Evolutionary conservation across 2,113 vertebrate genomes (phyloP), one percentile per base, ranked within the genome.

Genomic region (Phodopus roborovskii): DNA sequence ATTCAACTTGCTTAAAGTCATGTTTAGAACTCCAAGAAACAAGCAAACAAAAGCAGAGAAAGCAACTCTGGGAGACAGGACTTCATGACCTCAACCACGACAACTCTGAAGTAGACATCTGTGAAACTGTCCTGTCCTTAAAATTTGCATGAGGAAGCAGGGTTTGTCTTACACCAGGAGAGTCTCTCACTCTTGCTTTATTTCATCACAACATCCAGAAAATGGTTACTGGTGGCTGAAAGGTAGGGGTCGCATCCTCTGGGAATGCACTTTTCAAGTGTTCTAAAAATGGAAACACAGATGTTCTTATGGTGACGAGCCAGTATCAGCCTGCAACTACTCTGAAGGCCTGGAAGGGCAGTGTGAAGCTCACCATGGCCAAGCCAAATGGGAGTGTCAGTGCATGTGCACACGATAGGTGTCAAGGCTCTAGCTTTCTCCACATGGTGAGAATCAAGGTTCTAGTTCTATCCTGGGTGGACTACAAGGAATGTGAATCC

Each of bases 181-280:
- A 30, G 50, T 45, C 74, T 62, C 66, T 90, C n/a, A 30, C 39
- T 20, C 30, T 10, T 24, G 50, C 26, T 85, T 87, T 42, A 53
- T 77, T 73, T 30, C 16, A 62, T 73, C 87, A 79, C 26, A 39
- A 81, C 77, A 62, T 28, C 71, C 75, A 58, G 70, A 83, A 85
- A 58, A 88, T 5, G 71, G 71, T 58, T 12, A 5, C 13, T 3
- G 53, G 50, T 26, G 66, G 53, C 28, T 39, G 36, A 56, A 75
- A 60, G 39, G 48, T 39, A 15, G 26, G 10, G 42, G 24, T n/a
- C 16, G 3, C 33, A 24, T 8, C 56, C n/a, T 74, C 20, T 4
- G 26, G 42, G 1, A 1, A n/a, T 33, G 22, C 1, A 0, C 24
- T 4, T 5, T 11, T 36, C 60, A 12, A 16, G 28, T 64, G 81